phyloP scores from a whole-genome alignment of 2,113 vertebrate genomes.

The Sclerurus mexicanus region DNA sequence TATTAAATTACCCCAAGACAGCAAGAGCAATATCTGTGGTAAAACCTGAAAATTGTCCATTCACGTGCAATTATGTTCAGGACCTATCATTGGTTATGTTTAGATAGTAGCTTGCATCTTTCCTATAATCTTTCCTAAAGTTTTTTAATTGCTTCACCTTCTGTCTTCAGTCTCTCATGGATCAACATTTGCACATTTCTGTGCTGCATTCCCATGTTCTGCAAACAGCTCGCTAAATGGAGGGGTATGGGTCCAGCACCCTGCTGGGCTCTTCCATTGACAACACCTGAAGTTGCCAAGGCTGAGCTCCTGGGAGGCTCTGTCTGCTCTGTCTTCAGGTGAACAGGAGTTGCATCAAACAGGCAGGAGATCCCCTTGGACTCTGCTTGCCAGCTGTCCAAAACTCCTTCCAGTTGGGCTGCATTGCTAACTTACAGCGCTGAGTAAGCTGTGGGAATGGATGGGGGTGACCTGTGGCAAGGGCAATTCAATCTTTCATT shows the following conservation, averaged over 20 bases:
- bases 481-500: slow-evolving; percentile 49
- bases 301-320: not conserved
- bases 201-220: not conserved
- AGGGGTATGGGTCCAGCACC: not conserved
- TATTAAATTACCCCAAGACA: not conserved
- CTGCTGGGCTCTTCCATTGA: not conserved
- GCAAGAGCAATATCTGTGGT: not conserved
- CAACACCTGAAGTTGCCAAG: not conserved
- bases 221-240: not conserved
- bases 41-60: not conserved
- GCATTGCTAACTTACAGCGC: not conserved
- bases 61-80: not conserved
- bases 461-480: slow-evolving; percentile 27
- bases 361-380: slow-evolving; percentile 30
- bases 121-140: not conserved
- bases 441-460: slow-evolving; percentile 24
- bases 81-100: not conserved
- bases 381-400: slow-evolving; percentile 64
- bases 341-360: slow-evolving; percentile 1
- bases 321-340: not conserved
- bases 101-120: not conserved
- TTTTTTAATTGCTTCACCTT: not conserved
- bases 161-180: not conserved
- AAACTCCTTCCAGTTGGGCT: slow-evolving; percentile 21
- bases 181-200: not conserved